Percentiles rank a stretch among this genome's conserved stretches.
Evolutionary conservation across 2,888 invertebrate genomes (phyloP).

Genomic region (Deilephila elpenor): DNA sequence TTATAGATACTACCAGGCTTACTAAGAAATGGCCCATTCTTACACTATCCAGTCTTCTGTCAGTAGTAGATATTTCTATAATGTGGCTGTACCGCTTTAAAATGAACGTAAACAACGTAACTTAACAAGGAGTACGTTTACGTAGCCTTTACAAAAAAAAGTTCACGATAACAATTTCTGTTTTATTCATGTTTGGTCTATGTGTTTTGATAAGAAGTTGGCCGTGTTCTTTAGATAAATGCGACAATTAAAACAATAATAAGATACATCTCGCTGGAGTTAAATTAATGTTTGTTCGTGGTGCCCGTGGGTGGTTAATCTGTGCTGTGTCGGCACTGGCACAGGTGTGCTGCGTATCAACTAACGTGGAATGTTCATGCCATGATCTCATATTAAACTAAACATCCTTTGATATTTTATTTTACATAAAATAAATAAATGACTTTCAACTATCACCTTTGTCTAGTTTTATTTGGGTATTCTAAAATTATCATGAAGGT

Average conservation of each 20-base stretch:
- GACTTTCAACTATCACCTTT: background rate
- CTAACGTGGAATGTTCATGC: conserved; percentile 51
- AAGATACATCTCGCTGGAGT: background rate
- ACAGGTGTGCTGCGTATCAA: conserved; percentile 51
- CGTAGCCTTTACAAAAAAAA: no score
- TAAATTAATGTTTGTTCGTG: conserved; percentile 46
- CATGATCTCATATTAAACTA: conserved; percentile 35
- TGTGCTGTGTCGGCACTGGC: conserved; percentile 31
- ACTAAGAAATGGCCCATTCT: no score
- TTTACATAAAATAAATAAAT: background rate
- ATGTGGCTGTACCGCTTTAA: no score
- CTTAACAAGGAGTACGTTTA: no score
- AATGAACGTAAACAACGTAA: no score
- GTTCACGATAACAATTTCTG: no score
- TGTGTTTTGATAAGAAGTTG: background rate
- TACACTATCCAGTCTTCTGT: no score
- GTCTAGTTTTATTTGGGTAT: background rate
- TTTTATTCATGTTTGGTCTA: background rate
- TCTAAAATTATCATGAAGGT: no score
- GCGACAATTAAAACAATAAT: conserved; percentile 8
- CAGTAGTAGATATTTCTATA: no score
- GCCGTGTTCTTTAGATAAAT: conserved; percentile 10
- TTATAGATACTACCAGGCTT: no score
- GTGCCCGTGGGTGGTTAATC: conserved; percentile 58
- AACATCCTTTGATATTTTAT: background rate